phyloP scores from a whole-genome alignment of 1,140 invertebrate species.

The Drosophila rufa region DNA sequence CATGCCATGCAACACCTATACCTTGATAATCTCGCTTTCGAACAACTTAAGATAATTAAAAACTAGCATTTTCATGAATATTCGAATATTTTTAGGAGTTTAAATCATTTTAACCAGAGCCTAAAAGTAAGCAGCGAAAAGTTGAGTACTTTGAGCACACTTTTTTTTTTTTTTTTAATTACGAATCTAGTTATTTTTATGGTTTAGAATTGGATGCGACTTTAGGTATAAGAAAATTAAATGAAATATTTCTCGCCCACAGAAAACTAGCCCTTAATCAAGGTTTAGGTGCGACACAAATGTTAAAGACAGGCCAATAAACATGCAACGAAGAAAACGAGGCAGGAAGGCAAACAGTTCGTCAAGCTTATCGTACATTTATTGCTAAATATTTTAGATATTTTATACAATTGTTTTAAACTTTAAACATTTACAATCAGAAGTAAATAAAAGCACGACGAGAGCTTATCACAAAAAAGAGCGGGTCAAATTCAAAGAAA shows the following conservation, averaged over 20 bases:
- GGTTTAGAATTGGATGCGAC: no score
- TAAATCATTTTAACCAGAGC: no score
- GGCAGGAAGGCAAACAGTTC: slow-evolving; percentile 32
- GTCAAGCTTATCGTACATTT: slow-evolving; percentile 81
- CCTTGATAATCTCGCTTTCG: neutral
- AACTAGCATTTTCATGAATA: neutral
- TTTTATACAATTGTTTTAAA: slow-evolving; percentile 69
- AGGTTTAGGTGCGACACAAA: neutral
- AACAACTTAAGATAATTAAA: neutral
- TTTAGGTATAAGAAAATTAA: no score
- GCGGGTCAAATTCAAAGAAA: slow-evolving; percentile 5
- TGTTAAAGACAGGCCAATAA: slow-evolving; percentile 4
- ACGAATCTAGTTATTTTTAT: no score
- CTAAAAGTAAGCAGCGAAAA: no score
- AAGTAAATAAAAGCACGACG: slow-evolving; percentile 67
- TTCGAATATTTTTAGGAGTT: no score
- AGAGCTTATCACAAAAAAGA: slow-evolving; percentile 70
- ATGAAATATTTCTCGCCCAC: neutral
- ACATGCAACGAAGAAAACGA: slow-evolving; percentile 57
- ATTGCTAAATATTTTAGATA: slow-evolving; percentile 56
- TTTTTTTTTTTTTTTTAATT: no score
- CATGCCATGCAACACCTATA: slow-evolving; percentile 9
- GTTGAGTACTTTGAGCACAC: no score
- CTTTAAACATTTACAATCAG: slow-evolving; percentile 75
- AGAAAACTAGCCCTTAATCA: slow-evolving; percentile 2